Evolutionary conservation across 2,888 invertebrate species (phyloP), one percentile per base, ranked within the genome.

Genomic region (Gryllus longicercus): DNA sequence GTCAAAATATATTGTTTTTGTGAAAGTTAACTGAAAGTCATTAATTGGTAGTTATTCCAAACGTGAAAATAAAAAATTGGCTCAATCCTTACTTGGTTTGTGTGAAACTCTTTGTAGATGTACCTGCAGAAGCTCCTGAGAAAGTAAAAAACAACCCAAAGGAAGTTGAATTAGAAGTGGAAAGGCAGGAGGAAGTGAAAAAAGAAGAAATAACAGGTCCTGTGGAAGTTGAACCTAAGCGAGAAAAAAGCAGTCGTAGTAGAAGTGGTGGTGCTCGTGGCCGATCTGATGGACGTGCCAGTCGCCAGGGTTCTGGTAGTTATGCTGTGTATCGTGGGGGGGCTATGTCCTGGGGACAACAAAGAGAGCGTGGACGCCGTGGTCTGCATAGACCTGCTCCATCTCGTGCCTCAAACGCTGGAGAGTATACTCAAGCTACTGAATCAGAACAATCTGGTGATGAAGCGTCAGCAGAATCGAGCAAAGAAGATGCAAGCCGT

Each of bases 381-480:
- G 85, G 85, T 63, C 85, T 86, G 16, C 84, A 85, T 83, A 83
- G 87, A 82, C 84, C 87, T 83, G 82, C 88, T 83, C 81, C 88
- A 83, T 85, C 85, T 3, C 85, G 87, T 79, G 74, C 74, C 63
- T 85, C 84, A 0, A 87, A 87, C 82, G 88, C 88, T 78, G 88
- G 88, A 21, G 89, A 89, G 50, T 89, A 89, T 84, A 89, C 88
- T 75, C 90, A 89, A 78, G 80, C 81, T n/a, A 93, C 93, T 18
- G 95, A 94, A 85, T 94, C 94, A 0, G 94, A 94, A 84, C 74
- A 77, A 18, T 93, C 94, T 38, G 92, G 92, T 3, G 95, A 94
- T 82, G 93, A 93, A 83, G 88, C 91, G 49, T 91, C 89, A 49
- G 86, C 90, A 84, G 87, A 92, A 86, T 88, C 90, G 86, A 86